Base-by-base conservation (phyloP, 2,797 vertebrate species). In the Salmo trutta region DNA sequence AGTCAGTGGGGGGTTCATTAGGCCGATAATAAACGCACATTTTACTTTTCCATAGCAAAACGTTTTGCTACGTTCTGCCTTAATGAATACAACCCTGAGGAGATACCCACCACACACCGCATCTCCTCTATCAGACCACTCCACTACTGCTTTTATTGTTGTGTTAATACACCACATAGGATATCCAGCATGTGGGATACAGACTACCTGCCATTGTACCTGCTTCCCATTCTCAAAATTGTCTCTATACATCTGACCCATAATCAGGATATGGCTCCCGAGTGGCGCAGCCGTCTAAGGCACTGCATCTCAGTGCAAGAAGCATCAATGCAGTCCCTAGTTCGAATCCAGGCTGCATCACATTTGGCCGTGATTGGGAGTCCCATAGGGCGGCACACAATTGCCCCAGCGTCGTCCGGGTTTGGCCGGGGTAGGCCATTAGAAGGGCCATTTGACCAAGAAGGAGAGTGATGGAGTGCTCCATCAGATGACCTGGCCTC, bases 51-150 rank as follows among this genome's bases (percentile, higher is more conserved):
- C 59, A 2, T 62, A 3, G 17, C 17, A 62, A 62, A 62, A n/a
- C 10, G 10, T 8, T 10, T 24, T 64, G 21, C 21, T 12, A 27
- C 59, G 2, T 64, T 24, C 21, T 62, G 59, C 59, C 21, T 24
- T 74, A 77, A 80, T 65, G 51, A 88, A 3, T 10, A 24, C 3
- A 16, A 68, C 6, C 77, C 78, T 75, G 77, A 76, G 80, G 82
- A 84, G 83, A 21, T 33, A 14, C 24, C 36, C 64, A 27, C 80
- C 75, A 73, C 53, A 29, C 54, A 31, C 5, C 14, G 27, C 36
- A 24, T 27, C 19, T 29, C 31, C 14, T 54, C 52, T 41, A 64
- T 47, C 73, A 75, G 62, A 70, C 73, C 51, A 62, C 69, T 41
- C 75, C 70, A 29, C 21, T 59, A 59, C 71, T 81, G 72, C 72